These are phyloP conservation scores for Argyresthia goedartella DNA, from an alignment of 2,888 invertebrate genomes.

Conservation along the genomic window DNA sequence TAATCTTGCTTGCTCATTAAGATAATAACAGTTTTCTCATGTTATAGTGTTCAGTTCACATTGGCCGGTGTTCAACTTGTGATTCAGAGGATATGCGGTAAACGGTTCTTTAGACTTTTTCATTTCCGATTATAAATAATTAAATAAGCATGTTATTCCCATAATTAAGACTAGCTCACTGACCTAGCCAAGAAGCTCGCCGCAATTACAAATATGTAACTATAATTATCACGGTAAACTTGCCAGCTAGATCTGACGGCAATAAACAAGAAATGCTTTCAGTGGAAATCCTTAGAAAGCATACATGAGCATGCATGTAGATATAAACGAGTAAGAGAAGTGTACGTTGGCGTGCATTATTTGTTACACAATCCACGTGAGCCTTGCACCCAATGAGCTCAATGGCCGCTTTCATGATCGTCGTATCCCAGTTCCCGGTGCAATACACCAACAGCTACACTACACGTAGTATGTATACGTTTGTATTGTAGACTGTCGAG, in stretches of 20 bases:
- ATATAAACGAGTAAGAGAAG: too few relatives aligned
- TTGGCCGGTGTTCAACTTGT: conserved; percentile 8
- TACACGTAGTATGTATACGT: conserved; percentile 6
- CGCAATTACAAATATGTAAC: too few relatives aligned
- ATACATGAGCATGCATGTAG: too few relatives aligned
- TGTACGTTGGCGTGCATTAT: neutral
- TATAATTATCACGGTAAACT: too few relatives aligned
- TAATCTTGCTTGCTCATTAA: too few relatives aligned
- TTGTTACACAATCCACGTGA: conserved; percentile 14
- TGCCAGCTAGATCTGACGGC: too few relatives aligned
- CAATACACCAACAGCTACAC: conserved; percentile 18
- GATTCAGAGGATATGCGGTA: conserved; percentile 27
- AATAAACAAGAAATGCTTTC: too few relatives aligned
- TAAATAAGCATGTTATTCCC: conserved; percentile 24
- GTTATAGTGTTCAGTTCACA: too few relatives aligned
- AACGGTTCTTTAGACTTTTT: conserved; percentile 26
- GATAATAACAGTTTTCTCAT: too few relatives aligned
- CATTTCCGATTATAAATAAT: conserved; percentile 29
- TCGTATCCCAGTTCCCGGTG: conserved; percentile 30
- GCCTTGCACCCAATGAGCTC: conserved; percentile 18
- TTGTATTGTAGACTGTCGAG: conserved; percentile 4
- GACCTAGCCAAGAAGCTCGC: conserved; percentile 29
- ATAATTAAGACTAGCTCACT: conserved; percentile 22
- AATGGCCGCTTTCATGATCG: conserved; percentile 31
- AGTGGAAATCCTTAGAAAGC: too few relatives aligned